Percentiles rank a stretch among this genome's conserved stretches.
These are phyloP conservation scores for Brevimyrus niger DNA, from an alignment of 2,113 vertebrate species.

Conservation along the genomic window DNA sequence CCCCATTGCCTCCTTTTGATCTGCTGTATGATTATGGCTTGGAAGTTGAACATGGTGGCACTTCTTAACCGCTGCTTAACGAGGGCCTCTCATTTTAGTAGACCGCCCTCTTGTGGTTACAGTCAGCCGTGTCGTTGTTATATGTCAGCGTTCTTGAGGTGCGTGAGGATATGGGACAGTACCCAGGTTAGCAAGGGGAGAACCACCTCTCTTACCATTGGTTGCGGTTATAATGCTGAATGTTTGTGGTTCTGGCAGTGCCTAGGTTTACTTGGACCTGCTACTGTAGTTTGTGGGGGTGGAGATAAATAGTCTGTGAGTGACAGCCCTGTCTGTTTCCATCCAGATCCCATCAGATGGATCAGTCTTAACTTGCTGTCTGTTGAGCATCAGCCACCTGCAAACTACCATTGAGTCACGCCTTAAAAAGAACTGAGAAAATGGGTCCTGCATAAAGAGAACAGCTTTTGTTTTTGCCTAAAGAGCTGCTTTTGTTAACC, in stretches of 20 bases:
- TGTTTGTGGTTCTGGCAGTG: neutral
- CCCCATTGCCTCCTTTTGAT: neutral
- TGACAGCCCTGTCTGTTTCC: neutral
- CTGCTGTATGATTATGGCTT: neutral
- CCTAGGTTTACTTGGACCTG: neutral
- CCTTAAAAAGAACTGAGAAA: neutral
- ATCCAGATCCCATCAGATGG: neutral
- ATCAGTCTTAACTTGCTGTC: neutral
- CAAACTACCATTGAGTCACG: neutral
- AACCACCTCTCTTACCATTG: neutral
- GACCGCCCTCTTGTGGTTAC: neutral
- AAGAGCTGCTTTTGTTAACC: neutral
- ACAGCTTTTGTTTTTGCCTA: neutral
- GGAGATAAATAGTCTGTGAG: neutral
- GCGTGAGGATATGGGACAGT: neutral
- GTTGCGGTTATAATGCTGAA: neutral
- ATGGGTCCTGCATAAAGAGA: neutral
- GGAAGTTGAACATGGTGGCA: neutral
- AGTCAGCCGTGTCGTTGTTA: neutral
- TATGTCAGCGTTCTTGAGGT: neutral
- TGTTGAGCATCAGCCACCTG: neutral
- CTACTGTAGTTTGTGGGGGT: neutral
- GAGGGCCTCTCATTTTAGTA: neutral
- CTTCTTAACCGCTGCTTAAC: neutral
- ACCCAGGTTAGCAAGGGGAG: neutral